A percentile compares a stretch with the other conserved stretches of the same genome.
Conservation (phyloP, 2,888 invertebrate genomes). For the Cyaniris semiargus region DNA sequence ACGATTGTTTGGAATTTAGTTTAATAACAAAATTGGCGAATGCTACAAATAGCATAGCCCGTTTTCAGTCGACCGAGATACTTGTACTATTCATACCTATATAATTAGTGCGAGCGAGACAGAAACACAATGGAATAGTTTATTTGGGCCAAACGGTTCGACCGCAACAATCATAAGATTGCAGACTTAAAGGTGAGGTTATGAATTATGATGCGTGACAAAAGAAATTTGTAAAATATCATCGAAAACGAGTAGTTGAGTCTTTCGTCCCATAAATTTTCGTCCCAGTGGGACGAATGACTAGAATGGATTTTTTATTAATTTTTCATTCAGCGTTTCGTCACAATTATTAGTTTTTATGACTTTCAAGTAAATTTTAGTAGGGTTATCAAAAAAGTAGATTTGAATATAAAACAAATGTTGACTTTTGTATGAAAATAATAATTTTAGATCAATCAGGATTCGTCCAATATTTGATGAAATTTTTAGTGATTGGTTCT, state of each 20-base stretch:
- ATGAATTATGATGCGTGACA: background rate
- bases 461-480: no score
- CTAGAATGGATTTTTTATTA: no score
- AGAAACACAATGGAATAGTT: conserved; percentile 37
- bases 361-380: no score
- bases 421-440: no score
- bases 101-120: conserved; percentile 41
- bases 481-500: no score
- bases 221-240: background rate
- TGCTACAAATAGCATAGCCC: conserved; percentile 56
- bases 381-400: no score
- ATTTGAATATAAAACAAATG: no score
- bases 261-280: no score
- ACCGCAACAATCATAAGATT: conserved; percentile 19
- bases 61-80: conserved; percentile 40
- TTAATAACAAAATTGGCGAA: conserved; percentile 46
- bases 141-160: conserved; percentile 42
- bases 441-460: no score
- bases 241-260: background rate
- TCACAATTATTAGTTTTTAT: no score
- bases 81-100: conserved; percentile 40
- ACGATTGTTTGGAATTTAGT: background rate
- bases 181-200: conserved; percentile 15
- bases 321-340: no score
- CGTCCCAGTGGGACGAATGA: no score